These are phyloP conservation scores for Zophobas morio DNA, from an alignment of 1,140 invertebrate genomes.

Conservation along the genomic window DNA sequence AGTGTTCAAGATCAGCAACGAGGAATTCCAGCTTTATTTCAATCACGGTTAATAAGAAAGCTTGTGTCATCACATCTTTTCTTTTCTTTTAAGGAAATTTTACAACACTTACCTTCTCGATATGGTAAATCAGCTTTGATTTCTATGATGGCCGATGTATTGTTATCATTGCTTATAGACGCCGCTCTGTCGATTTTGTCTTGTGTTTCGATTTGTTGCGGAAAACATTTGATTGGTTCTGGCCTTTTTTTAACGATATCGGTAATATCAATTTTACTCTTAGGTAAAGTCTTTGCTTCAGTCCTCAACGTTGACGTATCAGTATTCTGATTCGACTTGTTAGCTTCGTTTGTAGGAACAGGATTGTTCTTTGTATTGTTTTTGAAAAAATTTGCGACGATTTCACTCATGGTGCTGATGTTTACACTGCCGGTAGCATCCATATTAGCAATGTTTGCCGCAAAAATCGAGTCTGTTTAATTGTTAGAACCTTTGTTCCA, in stretches of 20 bases:
- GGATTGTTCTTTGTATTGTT: slow-evolving; percentile 31
- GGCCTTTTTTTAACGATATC: slow-evolving; percentile 63
- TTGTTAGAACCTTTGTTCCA: slow-evolving; percentile 62
- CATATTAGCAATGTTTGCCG: slow-evolving; percentile 65
- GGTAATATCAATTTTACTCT: slow-evolving; percentile 61
- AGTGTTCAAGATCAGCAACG: slow-evolving; percentile 48
- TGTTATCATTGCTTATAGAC: slow-evolving; percentile 55
- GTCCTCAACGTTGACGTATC: slow-evolving; percentile 52
- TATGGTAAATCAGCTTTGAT: slow-evolving; percentile 60
- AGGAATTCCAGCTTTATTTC: slow-evolving; percentile 51
- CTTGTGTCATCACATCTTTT: slow-evolving; percentile 48
- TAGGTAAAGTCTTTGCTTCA: slow-evolving; percentile 48
- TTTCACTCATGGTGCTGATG: slow-evolving; percentile 24
- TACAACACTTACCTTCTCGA: slow-evolving; percentile 59
- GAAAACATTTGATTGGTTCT: slow-evolving; percentile 54
- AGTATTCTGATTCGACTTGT: slow-evolving; percentile 33
- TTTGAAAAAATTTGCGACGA: slow-evolving; percentile 30
- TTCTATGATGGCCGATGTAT: slow-evolving; percentile 48
- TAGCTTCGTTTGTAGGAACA: slow-evolving; percentile 31
- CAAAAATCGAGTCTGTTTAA: slow-evolving; percentile 58
- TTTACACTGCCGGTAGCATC: slow-evolving; percentile 62
- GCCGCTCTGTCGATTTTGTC: slow-evolving; percentile 62
- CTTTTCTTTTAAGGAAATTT: neutral
- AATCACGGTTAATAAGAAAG: slow-evolving; percentile 26
- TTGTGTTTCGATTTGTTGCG: slow-evolving; percentile 40